Evolutionary conservation across 1,140 invertebrate genomes (phyloP), one percentile per base, ranked within the genome.

Genomic region (Portunus trituberculatus): DNA sequence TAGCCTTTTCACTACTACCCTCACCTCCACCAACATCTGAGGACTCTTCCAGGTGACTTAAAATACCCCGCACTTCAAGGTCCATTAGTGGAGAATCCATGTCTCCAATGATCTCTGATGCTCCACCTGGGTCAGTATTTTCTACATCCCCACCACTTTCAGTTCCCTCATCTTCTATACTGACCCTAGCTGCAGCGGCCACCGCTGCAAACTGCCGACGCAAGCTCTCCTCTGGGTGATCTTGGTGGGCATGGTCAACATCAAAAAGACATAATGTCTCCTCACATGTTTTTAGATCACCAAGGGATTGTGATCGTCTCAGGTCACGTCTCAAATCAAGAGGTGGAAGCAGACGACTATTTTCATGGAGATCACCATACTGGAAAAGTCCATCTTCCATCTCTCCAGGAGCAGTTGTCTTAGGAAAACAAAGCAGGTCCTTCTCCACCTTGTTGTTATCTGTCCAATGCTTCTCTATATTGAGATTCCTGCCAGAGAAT

Each of bases 321-420:
- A 97, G 96, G 83, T 96, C 96, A 84, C 97, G 97, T 14, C 96
- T 96, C 28, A 96, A 97, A 86, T 97, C 97, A 96, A 97, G 97
- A n/a, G 95, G 94, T 4, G 91, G 95, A n/a, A 96, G 88, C 29
- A 95, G 95, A 52, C 95, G 95, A 25, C 96, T 93, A 88, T 96
- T 96, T 93, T 96, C 96, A 95, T 97, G 97, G 28, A 97, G 97
- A 96, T 97, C 97, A 10, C 97, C 97, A 94, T 97, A 97, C 96
- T 97, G 97, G 96, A 97, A 97, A 59, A 97, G 96, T 0, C 97
- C 97, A 96, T 97, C 97, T 96, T 97, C 97, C 48, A 92, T 94
- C 52, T 94, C 90, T n/a, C 67, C 67, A 7, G 67, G 67, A 84
- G 29, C 87, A 12, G 95, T 45, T n/a, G 76, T 86, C 32, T 95